These are phyloP conservation scores for Tillus elongatus DNA, from an alignment of 2,888 invertebrate species.

Conservation along the genomic window DNA sequence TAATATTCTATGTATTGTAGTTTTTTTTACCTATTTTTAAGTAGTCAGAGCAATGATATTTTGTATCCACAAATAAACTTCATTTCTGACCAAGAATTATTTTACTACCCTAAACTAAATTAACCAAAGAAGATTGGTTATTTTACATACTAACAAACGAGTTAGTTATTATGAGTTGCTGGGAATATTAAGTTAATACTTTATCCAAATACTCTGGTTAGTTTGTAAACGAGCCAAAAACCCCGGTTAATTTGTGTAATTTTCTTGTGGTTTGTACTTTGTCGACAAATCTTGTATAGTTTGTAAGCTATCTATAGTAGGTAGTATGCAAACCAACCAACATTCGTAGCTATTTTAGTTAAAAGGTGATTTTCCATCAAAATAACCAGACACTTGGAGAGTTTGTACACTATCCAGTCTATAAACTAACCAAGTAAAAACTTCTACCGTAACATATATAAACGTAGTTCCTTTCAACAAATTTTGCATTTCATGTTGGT, in stretches of 20 bases:
- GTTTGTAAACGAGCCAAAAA: background rate
- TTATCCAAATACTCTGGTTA: background rate
- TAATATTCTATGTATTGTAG: no score
- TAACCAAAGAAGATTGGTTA: conserved; percentile 3
- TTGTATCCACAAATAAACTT: conserved; percentile 3
- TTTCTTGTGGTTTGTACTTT: conserved; percentile 1
- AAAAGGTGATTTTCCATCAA: background rate
- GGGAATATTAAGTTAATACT: conserved; percentile 2
- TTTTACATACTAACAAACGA: no score
- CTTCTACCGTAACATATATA: conserved; percentile 2
- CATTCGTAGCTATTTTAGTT: background rate
- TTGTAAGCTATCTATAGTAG: no score
- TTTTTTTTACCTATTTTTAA: no score
- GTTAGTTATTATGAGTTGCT: no score
- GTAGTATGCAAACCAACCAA: conserved; percentile 1
- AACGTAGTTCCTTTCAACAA: no score
- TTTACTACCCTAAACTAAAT: background rate
- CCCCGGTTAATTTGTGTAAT: conserved; percentile 2
- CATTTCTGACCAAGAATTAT: conserved; percentile 3
- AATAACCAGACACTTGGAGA: conserved; percentile 2
- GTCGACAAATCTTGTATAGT: no score
- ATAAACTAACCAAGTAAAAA: conserved; percentile 1
- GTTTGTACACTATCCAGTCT: conserved; percentile 2
- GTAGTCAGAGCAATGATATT: no score
- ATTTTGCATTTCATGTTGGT: no score